A percentile compares a stretch with the other conserved stretches of the same genome.
phyloP scores from a whole-genome alignment of 2,797 vertebrate genomes.

The Anableps anableps region DNA sequence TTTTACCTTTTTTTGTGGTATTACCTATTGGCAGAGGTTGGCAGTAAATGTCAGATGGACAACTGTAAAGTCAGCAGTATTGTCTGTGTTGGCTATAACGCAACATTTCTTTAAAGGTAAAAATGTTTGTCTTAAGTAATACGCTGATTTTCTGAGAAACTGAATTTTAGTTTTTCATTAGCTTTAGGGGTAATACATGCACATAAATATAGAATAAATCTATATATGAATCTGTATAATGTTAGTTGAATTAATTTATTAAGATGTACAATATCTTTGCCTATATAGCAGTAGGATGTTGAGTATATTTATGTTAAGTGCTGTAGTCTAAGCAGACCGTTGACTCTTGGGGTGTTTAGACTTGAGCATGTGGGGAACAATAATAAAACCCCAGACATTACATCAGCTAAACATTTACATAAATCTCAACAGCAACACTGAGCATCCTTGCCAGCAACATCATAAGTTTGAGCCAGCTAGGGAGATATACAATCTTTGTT shows the following conservation, averaged over 20 bases:
- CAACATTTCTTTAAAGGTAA: no score
- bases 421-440: slow-evolving; percentile 75
- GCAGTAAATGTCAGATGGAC: no score
- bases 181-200: no score
- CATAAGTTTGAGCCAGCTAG: slow-evolving; percentile 33
- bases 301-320: slow-evolving; percentile 7
- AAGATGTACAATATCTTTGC: neutral
- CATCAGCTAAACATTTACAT: slow-evolving; percentile 84
- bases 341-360: slow-evolving; percentile 15
- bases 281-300: neutral
- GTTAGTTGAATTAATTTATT: neutral
- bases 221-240: neutral
- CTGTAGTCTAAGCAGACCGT: slow-evolving; percentile 11
- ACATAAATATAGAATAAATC: neutral
- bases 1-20: no score
- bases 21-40: no score
- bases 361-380: slow-evolving; percentile 31
- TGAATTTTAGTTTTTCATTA: no score
- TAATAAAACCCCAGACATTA: slow-evolving; percentile 81
- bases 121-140: no score
- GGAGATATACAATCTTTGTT: slow-evolving; percentile 76
- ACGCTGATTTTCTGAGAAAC: no score
- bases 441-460: slow-evolving; percentile 63
- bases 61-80: no score
- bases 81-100: no score